Percentiles rank a stretch among this genome's conserved stretches.
Conservation (phyloP, 2,797 vertebrate genomes). For the Parauchenoglanis punctatus region DNA sequence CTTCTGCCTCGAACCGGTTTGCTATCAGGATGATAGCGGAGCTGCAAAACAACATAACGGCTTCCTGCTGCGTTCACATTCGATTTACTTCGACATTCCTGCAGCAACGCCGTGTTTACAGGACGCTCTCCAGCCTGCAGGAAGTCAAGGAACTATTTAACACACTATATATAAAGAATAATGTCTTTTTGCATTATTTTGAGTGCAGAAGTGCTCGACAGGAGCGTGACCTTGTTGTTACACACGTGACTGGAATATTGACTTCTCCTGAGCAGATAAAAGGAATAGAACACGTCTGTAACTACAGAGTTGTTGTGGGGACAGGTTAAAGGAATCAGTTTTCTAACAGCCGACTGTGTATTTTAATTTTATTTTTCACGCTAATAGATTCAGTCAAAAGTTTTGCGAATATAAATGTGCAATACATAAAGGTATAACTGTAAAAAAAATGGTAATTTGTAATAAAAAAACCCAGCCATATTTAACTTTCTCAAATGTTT, state of each 20-base stretch:
- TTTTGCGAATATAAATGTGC: neutral
- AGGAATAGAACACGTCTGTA: neutral
- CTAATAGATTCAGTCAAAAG: neutral
- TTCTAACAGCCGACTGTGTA: neutral
- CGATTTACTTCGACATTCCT: neutral
- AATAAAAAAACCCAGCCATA: too few relatives aligned
- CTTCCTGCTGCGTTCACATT: slow-evolving; percentile 7
- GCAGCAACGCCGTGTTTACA: neutral
- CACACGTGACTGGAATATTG: neutral
- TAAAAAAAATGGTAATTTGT: too few relatives aligned
- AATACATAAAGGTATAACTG: too few relatives aligned
- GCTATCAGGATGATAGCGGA: neutral
- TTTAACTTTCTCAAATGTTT: too few relatives aligned
- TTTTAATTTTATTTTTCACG: neutral
- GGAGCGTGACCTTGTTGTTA: neutral
- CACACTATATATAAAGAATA: neutral
- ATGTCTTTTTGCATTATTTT: neutral
- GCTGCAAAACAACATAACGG: neutral
- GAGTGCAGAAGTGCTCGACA: neutral
- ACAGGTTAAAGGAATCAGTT: neutral
- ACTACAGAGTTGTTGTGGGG: neutral
- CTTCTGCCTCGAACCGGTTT: neutral
- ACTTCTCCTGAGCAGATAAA: neutral
- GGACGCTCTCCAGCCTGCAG: neutral
- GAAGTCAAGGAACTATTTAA: neutral